Percentiles rank a stretch among this genome's conserved stretches.
These are phyloP conservation scores for Oscheius onirici DNA, from an alignment of 2,888 invertebrate genomes.

Conservation along the genomic window DNA sequence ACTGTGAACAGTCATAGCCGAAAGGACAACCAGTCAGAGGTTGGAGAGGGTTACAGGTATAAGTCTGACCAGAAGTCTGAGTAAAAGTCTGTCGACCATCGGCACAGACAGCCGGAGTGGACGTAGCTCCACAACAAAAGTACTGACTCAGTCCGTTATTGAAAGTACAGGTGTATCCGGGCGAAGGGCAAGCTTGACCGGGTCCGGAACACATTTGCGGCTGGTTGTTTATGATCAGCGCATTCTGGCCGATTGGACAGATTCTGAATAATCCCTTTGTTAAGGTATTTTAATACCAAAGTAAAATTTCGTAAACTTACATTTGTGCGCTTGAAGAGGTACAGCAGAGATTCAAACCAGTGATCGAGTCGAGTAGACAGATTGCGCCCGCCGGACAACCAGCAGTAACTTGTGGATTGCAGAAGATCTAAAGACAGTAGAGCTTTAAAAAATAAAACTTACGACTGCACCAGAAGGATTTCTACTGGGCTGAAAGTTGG, in stretches of 20 bases:
- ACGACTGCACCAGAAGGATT: conserved; percentile 49
- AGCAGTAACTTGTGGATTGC: conserved; percentile 27
- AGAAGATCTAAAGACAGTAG: conserved; percentile 32
- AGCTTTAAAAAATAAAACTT: conserved; percentile 1
- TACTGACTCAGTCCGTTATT: conserved; percentile 57
- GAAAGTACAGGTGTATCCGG: conserved; percentile 64
- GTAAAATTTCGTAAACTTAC: not conserved
- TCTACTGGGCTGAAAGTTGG: conserved; percentile 54
- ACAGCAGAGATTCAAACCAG: conserved; percentile 46
- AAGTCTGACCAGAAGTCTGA: conserved; percentile 61
- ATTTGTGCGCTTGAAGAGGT: not conserved
- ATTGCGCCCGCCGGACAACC: conserved; percentile 33
- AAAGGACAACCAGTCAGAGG: conserved; percentile 60
- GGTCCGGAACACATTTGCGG: conserved; percentile 65
- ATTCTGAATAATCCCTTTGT: too few relatives aligned
- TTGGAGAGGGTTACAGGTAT: conserved; percentile 45
- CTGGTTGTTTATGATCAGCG: conserved; percentile 57
- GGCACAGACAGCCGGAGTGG: conserved; percentile 51
- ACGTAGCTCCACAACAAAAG: conserved; percentile 63
- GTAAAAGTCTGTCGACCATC: conserved; percentile 66
- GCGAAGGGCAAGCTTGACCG: conserved; percentile 54
- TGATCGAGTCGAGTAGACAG: conserved; percentile 43
- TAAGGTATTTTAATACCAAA: not conserved
- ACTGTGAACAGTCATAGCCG: conserved; percentile 62
- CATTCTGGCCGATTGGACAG: conserved; percentile 64